These are phyloP conservation scores for Andricus curvator DNA, from an alignment of 2,888 invertebrate species.

Conservation along the genomic window DNA sequence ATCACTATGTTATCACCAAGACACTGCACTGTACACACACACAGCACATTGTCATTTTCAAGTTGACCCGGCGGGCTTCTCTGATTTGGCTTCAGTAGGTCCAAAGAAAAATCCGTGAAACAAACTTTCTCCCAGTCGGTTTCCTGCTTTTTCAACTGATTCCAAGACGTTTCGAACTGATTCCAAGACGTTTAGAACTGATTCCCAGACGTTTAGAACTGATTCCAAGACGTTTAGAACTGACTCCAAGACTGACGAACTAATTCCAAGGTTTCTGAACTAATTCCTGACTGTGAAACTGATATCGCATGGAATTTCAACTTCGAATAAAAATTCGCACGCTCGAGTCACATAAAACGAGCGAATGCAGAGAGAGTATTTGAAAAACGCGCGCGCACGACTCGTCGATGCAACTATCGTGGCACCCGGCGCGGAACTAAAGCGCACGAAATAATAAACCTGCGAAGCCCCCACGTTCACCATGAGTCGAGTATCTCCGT, in stretches of 20 bases:
- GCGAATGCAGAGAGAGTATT: background rate
- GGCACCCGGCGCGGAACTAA: conserved; percentile 78
- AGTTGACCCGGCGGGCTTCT: conserved; percentile 41
- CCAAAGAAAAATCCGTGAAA: background rate
- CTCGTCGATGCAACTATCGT: conserved; percentile 76
- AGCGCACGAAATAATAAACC: conserved; percentile 74
- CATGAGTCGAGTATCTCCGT: conserved; percentile 54
- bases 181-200: background rate
- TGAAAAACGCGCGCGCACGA: conserved; percentile 57
- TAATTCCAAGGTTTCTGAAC: background rate
- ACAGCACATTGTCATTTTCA: conserved; percentile 71
- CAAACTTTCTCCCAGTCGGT: conserved; percentile 24
- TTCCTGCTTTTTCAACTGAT: conserved; percentile 46
- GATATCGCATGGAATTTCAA: background rate
- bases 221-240: background rate
- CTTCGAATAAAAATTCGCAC: conserved; percentile 13
- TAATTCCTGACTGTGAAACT: conserved; percentile 21
- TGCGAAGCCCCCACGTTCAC: conserved; percentile 70
- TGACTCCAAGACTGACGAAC: background rate
- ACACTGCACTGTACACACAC: conserved; percentile 77
- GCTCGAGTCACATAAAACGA: conserved; percentile 22
- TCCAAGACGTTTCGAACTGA: background rate
- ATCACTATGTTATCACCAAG: conserved; percentile 75
- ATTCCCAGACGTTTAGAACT: background rate
- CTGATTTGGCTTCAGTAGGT: conserved; percentile 14